Evolutionary conservation across 1,140 invertebrate genomes (phyloP).

Genomic region (Trichonephila clavata): DNA sequence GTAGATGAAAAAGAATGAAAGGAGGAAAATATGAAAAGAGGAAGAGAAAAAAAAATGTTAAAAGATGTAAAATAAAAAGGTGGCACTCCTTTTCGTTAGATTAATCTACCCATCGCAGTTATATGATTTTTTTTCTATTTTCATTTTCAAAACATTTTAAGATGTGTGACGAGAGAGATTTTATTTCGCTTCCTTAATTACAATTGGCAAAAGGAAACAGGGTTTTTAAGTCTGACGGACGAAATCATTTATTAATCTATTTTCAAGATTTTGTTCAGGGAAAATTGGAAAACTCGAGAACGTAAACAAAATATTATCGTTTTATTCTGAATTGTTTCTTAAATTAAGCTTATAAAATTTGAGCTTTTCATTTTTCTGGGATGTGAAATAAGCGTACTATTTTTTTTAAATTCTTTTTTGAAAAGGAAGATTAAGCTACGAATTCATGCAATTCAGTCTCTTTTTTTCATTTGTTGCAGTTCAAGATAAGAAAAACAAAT

Average conservation of each 20-base stretch:
- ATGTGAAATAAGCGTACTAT: too few relatives aligned
- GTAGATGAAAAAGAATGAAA: neutral
- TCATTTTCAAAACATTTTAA: neutral
- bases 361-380: too few relatives aligned
- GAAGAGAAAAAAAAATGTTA: neutral
- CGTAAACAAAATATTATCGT: neutral
- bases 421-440: too few relatives aligned
- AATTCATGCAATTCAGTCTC: too few relatives aligned
- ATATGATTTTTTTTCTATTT: neutral
- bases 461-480: too few relatives aligned
- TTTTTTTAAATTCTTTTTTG: too few relatives aligned
- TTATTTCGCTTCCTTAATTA: neutral
- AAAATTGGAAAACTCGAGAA: neutral
- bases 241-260: neutral
- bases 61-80: neutral
- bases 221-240: neutral
- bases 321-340: too few relatives aligned
- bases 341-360: too few relatives aligned
- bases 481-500: too few relatives aligned
- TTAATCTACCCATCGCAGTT: neutral
- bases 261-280: neutral
- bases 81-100: neutral
- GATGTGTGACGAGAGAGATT: neutral
- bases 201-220: neutral
- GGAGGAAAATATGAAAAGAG: neutral